Base-by-base conservation (phyloP, 2,113 vertebrate genomes). In the Chaetura pelagica region DNA sequence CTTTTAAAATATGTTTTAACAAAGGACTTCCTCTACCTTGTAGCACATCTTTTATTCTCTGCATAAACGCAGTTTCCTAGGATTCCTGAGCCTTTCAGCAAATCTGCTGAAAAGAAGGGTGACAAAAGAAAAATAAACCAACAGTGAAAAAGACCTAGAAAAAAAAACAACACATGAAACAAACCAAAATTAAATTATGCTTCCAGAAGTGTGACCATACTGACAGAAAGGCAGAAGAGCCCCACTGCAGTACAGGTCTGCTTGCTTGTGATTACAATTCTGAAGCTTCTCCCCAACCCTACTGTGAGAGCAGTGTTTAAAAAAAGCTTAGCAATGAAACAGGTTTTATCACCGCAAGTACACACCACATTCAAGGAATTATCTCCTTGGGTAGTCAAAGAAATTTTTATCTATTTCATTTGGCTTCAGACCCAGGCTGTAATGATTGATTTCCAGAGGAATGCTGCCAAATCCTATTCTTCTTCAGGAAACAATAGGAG, bases 331-430 rank as follows among this genome's bases (percentile, higher is more conserved):
- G 84, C 46, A 84, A 67, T 64, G 72, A 89, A 92, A 22, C 80
- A 57, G 59, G 63, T 55, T 92, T 90, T 93, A 92, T 93, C 93
- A 84, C 80, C 68, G 67, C 30, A 48, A 90, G 12, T 44, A 90
- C 90, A 92, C 48, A 81, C 52, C 51, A 63, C 2, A 9, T 21
- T 92, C 30, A 27, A 20, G 59, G 69, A 93, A 78, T 93, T 93
- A 89, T 67, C 68, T 89, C 73, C 79, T 52, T 75, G 42, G 0
- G 1, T 46, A 84, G 57, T 72, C 57, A 84, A 84, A 59, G 49
- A 19, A 74, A 74, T 48, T 71, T 74, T 94, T 84, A 72, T 92
- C 80, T 85, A 17, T 83, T 92, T 89, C 30, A 62, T 63, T 90
- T 63, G 76, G 89, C 57, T 94, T 86, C 0, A 0, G 30, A 81